Conservation (phyloP, 2,113 vertebrate species). For the Tylochromis polylepis region DNA sequence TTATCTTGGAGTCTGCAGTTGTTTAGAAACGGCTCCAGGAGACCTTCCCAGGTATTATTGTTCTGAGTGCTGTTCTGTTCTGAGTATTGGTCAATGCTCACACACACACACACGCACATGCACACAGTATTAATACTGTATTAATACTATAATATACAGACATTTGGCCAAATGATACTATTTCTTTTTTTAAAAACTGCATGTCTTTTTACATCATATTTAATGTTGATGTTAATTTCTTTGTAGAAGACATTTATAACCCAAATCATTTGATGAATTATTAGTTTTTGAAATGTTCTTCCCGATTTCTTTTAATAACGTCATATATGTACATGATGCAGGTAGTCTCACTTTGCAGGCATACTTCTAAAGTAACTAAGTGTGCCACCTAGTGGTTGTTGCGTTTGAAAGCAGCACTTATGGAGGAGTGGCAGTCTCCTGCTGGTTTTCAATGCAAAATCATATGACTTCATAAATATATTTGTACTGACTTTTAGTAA, state of each 20-base stretch:
- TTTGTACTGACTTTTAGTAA: neutral
- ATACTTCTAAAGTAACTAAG: slow-evolving; percentile 1
- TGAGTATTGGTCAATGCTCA: neutral
- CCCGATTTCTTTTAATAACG: neutral
- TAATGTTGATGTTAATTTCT: neutral
- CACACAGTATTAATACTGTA: neutral
- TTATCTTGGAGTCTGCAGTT: neutral
- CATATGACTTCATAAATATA: neutral
- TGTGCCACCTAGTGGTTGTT: slow-evolving; percentile 52
- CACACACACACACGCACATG: accelerated
- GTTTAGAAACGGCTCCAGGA: neutral
- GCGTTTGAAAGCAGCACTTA: neutral
- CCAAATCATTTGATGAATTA: neutral
- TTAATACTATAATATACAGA: neutral
- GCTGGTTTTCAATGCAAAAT: neutral
- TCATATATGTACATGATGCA: neutral
- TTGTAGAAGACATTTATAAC: neutral
- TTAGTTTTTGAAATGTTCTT: neutral
- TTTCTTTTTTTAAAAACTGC: neutral
- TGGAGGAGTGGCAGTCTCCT: neutral
- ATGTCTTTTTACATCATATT: neutral
- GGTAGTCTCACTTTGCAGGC: neutral
- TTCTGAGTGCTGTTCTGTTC: neutral
- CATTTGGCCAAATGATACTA: neutral
- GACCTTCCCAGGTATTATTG: neutral